Conservation (phyloP, 2,888 invertebrate species). For the Apamea sordens region DNA sequence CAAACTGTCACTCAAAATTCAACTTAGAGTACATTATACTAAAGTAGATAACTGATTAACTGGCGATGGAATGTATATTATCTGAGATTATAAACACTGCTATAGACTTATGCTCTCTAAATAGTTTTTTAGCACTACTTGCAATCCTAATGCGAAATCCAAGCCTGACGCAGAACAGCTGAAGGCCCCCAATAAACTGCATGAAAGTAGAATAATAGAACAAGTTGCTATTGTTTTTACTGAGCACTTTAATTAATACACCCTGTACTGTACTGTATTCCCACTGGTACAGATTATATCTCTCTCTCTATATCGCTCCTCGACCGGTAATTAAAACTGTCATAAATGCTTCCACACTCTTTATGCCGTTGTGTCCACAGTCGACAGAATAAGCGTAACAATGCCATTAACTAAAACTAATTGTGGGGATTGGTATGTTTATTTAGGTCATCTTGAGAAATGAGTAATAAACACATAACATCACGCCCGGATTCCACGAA, state of each 20-base stretch:
- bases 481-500: not conserved
- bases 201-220: not conserved
- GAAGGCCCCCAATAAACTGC: not conserved
- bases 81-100: no score
- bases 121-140: not conserved
- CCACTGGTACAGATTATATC: slow-evolving; percentile 10
- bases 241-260: not conserved
- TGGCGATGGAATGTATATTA: no score
- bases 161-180: not conserved
- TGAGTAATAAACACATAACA: slow-evolving; percentile 1
- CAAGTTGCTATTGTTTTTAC: slow-evolving; percentile 2
- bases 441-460: slow-evolving; percentile 37
- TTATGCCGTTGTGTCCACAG: slow-evolving; percentile 9
- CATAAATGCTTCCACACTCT: slow-evolving; percentile 28
- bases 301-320: slow-evolving; percentile 24
- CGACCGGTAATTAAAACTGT: slow-evolving; percentile 25
- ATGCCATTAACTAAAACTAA: slow-evolving; percentile 22
- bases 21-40: no score
- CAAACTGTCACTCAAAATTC: no score
- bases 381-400: slow-evolving; percentile 34
- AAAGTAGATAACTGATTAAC: no score
- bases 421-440: slow-evolving; percentile 3
- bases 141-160: not conserved
- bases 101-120: not conserved
- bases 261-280: not conserved